Percentiles rank a stretch among this genome's conserved stretches.
These are phyloP conservation scores for Hypothenemus hampei DNA, from an alignment of 1,140 invertebrate genomes.

Conservation along the genomic window DNA sequence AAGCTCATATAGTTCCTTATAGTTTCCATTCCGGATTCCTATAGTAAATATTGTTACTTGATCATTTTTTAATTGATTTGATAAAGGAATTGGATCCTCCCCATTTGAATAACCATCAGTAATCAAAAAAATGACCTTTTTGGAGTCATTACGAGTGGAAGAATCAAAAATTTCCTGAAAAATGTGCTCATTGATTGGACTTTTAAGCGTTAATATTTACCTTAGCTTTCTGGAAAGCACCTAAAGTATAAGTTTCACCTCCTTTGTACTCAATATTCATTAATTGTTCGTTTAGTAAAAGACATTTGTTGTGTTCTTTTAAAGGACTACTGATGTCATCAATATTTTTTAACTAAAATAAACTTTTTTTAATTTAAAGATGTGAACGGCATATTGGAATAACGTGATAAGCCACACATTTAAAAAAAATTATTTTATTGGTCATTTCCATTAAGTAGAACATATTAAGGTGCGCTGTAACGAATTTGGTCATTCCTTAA, in stretches of 20 bases:
- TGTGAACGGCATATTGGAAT: too few relatives aligned
- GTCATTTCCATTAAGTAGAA: too few relatives aligned
- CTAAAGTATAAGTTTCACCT: conserved; percentile 65
- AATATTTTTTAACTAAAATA: conserved; percentile 51
- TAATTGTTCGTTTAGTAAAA: conserved; percentile 57
- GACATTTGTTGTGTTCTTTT: conserved; percentile 57
- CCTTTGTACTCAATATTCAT: conserved; percentile 58
- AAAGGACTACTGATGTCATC: conserved; percentile 56
- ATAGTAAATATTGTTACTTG: conserved; percentile 60
- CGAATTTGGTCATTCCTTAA: too few relatives aligned
- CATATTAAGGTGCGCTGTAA: too few relatives aligned
- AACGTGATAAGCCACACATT: too few relatives aligned
- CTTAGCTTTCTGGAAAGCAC: conserved; percentile 61
- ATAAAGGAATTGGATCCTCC: conserved; percentile 59
- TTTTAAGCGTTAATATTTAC: conserved; percentile 39
- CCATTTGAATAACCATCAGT: conserved; percentile 73
- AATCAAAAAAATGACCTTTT: conserved; percentile 62
- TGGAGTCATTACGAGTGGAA: conserved; percentile 48
- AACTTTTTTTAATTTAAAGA: too few relatives aligned
- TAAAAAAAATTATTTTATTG: not conserved
- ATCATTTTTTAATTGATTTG: conserved; percentile 50
- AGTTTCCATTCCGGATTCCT: conserved; percentile 65
- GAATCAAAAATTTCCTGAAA: conserved; percentile 55
- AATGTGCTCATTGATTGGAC: not conserved
- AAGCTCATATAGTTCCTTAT: conserved; percentile 60